Conservation (phyloP, 2,888 invertebrate species). For the Thyatira batis region DNA sequence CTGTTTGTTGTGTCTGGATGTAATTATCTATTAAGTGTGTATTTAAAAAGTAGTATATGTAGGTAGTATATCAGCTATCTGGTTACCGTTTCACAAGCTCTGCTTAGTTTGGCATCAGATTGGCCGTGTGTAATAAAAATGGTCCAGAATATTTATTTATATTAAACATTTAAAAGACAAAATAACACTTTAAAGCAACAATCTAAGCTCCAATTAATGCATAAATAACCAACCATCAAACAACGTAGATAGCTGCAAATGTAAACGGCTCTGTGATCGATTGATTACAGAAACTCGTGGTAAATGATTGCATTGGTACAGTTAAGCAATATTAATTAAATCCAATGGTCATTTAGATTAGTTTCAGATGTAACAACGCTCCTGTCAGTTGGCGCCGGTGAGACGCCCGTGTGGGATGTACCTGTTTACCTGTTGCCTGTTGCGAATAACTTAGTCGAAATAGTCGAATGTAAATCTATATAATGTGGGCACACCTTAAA, state of each 20-base stretch:
- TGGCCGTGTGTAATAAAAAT: too few relatives aligned
- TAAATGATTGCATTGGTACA: not conserved
- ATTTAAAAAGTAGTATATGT: too few relatives aligned
- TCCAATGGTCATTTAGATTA: conserved; percentile 32
- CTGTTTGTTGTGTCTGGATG: too few relatives aligned
- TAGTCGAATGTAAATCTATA: conserved; percentile 13
- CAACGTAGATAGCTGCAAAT: not conserved
- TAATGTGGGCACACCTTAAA: conserved; percentile 3
- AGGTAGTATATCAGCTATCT: too few relatives aligned
- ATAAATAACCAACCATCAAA: not conserved
- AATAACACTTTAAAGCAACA: not conserved
- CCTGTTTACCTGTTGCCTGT: not conserved
- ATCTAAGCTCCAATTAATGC: not conserved
- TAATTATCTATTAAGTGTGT: too few relatives aligned
- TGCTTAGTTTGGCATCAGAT: too few relatives aligned
- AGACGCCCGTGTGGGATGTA: conserved; percentile 37
- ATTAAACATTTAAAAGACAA: too few relatives aligned
- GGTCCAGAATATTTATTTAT: too few relatives aligned
- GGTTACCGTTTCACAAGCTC: too few relatives aligned
- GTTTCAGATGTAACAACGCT: conserved; percentile 28
- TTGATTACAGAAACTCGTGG: not conserved
- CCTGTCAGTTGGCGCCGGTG: conserved; percentile 21
- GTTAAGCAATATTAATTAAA: conserved; percentile 6
- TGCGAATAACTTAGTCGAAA: conserved; percentile 1
- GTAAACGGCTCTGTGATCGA: not conserved